Evolutionary conservation across 2,888 invertebrate species (phyloP), one percentile per base, ranked within the genome.

Genomic region (Papilio gigon): DNA sequence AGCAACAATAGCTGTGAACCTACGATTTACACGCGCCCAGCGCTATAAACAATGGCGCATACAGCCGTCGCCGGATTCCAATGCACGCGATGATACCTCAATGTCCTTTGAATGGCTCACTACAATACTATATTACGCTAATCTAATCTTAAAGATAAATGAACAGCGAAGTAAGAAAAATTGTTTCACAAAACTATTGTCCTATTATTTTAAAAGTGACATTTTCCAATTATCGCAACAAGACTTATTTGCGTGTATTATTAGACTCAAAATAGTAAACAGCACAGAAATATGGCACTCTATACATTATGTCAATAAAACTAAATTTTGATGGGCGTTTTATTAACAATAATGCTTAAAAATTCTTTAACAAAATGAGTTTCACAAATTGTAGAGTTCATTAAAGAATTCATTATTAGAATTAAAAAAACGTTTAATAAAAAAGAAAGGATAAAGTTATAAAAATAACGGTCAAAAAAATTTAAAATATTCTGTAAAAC

Each of bases 21-120:
- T 60, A 42, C 65, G 65, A 69, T 73, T 72, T 70, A 69, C 71
- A 67, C 60, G 67, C 53, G 68, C 68, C 50, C 59, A 65, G 53
- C 53, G 59, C 17, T 61, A 67, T 65, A 67, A 67, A 66, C 65
- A 67, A 67, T 67, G 63, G 58, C 56, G 47, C 63, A 70, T 70
- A 70, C 58, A 63, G 37, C 62, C 62, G 63, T 67, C 66, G n/a
- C 59, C 14, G 63, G 27, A 66, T 67, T 67, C 70, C 70, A 63
- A 61, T 40, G 37, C 61, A 27, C 59, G 11, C 33, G 30, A 14
- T 60, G 65, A 68, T 68, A 53, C 37, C 27, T 68, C 44, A 68
- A 72, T 70, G 56, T 66, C 56, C 47, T 62, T 37, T 58, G 40
- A 42, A 58, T 60, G 25, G 33, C 42, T 47, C 56, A 27, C 50